Conservation (phyloP, 2,113 vertebrate genomes). For the Periophthalmus modestus region DNA sequence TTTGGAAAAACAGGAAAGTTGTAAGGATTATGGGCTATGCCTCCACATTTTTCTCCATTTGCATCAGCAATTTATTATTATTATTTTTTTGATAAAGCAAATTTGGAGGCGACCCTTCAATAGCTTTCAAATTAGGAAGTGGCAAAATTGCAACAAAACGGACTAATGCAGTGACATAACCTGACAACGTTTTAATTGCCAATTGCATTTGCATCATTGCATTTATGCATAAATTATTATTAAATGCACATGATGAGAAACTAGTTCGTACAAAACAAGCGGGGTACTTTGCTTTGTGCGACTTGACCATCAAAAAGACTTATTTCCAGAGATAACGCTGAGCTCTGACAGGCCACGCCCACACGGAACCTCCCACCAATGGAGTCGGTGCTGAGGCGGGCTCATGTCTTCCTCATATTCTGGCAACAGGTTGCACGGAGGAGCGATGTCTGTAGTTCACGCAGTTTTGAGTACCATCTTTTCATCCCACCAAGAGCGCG, state of each 20-base stretch:
- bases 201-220: too few relatives aligned
- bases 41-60: too few relatives aligned
- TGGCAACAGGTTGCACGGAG: slow-evolving; percentile 76
- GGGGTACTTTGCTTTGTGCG: not conserved
- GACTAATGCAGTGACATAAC: not conserved
- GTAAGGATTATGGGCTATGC: too few relatives aligned
- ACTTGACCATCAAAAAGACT: slow-evolving; percentile 4
- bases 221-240: not conserved
- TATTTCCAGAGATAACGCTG: slow-evolving; percentile 5
- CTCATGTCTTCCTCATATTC: slow-evolving; percentile 35
- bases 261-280: not conserved
- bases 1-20: too few relatives aligned
- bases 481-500: slow-evolving; percentile 21
- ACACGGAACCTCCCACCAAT: slow-evolving; percentile 57
- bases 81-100: too few relatives aligned
- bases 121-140: not conserved
- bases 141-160: too few relatives aligned
- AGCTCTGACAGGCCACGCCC: slow-evolving; percentile 41
- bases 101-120: not conserved
- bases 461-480: slow-evolving; percentile 27
- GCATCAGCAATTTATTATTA: too few relatives aligned
- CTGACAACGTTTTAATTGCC: not conserved
- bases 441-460: slow-evolving; percentile 27
- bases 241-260: not conserved
- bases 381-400: slow-evolving; percentile 50